phyloP scores from a whole-genome alignment of 2,113 vertebrate genomes.

The Pitta sordida region DNA sequence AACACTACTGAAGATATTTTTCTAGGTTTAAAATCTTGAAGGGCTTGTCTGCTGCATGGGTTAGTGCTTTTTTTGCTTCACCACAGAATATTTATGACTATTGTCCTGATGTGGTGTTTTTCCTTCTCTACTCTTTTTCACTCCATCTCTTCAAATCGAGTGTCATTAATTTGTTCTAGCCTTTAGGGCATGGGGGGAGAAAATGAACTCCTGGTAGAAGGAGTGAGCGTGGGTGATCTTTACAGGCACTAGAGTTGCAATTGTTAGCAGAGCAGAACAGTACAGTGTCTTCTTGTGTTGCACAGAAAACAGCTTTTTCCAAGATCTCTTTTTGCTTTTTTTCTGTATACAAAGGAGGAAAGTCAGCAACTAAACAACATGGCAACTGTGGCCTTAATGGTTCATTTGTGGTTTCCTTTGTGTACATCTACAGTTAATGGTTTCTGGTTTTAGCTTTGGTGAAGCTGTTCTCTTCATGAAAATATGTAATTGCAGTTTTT shows the following conservation, averaged over 20 bases:
- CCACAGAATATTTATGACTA: neutral
- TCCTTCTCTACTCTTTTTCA: neutral
- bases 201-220: neutral
- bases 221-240: neutral
- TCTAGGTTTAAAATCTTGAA: neutral
- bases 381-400: neutral
- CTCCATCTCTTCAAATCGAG: neutral
- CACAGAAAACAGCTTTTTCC: neutral
- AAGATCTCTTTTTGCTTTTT: neutral
- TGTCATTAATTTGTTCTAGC: conserved; percentile 27
- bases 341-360: neutral
- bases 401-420: neutral
- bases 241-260: neutral
- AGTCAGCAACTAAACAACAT: neutral
- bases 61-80: neutral
- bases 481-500: neutral
- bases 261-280: neutral
- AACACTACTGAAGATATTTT: neutral
- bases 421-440: neutral
- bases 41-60: neutral
- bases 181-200: conserved; percentile 3
- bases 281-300: neutral
- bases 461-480: neutral
- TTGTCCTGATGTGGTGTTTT: conserved; percentile 2
- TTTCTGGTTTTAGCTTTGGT: neutral